phyloP scores from a whole-genome alignment of 2,888 invertebrate genomes.

The Brachypterus glaber region DNA sequence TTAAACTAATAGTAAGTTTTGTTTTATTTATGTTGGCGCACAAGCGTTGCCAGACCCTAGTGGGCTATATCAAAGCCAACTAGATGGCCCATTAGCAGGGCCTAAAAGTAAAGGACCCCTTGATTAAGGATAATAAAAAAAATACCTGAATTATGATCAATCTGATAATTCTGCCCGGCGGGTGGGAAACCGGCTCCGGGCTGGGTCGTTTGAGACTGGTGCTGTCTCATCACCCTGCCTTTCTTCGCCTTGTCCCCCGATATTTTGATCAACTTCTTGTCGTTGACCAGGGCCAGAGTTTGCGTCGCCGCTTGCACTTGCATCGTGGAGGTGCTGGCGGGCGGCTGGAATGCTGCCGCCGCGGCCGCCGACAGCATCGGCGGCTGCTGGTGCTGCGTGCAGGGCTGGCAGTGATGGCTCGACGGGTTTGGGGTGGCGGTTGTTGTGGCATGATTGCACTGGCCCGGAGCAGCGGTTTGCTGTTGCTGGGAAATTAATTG shows the following conservation, averaged over 20 bases:
- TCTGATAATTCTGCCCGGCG: constrained; percentile 42
- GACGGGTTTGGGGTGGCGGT: not conserved
- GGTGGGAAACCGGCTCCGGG: constrained; percentile 36
- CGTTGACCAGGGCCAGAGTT: constrained; percentile 38
- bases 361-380: constrained; percentile 22
- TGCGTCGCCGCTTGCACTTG: constrained; percentile 57
- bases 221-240: constrained; percentile 38
- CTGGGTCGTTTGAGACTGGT: constrained; percentile 35
- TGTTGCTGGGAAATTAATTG: constrained; percentile 6
- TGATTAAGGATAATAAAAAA: too few relatives aligned
- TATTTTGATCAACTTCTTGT: constrained; percentile 24
- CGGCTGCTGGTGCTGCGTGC: constrained; percentile 22
- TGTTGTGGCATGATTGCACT: constrained; percentile 8
- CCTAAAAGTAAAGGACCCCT: too few relatives aligned
- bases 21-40: too few relatives aligned
- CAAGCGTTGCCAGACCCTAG: too few relatives aligned
- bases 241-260: constrained; percentile 37
- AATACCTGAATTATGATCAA: constrained; percentile 44
- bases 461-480: not conserved
- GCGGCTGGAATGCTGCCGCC: constrained; percentile 14
- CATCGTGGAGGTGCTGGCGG: constrained; percentile 12
- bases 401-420: constrained; percentile 18
- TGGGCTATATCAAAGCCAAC: too few relatives aligned
- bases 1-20: too few relatives aligned
- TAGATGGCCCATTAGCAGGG: too few relatives aligned